These are phyloP conservation scores for Halcyon chelicuti DNA, from an alignment of 2,797 vertebrate species.

Conservation along the genomic window DNA sequence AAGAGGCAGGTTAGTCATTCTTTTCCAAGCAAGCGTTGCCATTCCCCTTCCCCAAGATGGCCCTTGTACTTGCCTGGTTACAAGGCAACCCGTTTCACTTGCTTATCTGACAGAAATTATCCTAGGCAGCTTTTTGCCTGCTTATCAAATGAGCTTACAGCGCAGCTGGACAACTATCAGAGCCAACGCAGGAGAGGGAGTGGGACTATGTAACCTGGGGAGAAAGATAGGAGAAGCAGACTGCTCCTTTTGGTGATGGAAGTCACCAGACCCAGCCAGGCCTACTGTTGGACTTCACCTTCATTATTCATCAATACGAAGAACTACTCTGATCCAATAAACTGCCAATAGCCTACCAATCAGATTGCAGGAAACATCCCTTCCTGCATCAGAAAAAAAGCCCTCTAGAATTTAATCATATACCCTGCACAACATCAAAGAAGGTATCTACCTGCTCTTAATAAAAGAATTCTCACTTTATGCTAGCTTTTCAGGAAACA, in stretches of 20 bases:
- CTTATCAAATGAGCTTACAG: not conserved
- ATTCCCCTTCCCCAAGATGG: not conserved
- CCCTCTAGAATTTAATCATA: not conserved
- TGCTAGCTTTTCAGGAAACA: not conserved
- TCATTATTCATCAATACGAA: not conserved
- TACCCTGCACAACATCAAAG: not conserved
- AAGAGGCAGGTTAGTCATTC: not conserved
- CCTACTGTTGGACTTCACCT: not conserved
- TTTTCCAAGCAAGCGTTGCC: not conserved
- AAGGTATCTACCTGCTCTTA: not conserved
- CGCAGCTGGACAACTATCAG: not conserved
- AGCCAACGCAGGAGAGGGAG: not conserved
- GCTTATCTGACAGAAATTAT: not conserved
- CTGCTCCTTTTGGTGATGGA: not conserved
- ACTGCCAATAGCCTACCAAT: not conserved
- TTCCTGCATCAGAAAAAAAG: not conserved
- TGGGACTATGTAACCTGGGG: rapidly evolving
- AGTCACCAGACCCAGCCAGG: not conserved
- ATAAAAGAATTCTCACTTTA: not conserved
- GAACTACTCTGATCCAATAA: not conserved
- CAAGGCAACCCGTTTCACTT: not conserved
- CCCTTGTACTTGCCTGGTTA: not conserved
- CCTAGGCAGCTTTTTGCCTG: not conserved
- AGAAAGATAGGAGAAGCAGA: not conserved
- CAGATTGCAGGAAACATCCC: not conserved